Base-by-base conservation (phyloP, 1,140 invertebrate genomes). In the Aphis gossypii region DNA sequence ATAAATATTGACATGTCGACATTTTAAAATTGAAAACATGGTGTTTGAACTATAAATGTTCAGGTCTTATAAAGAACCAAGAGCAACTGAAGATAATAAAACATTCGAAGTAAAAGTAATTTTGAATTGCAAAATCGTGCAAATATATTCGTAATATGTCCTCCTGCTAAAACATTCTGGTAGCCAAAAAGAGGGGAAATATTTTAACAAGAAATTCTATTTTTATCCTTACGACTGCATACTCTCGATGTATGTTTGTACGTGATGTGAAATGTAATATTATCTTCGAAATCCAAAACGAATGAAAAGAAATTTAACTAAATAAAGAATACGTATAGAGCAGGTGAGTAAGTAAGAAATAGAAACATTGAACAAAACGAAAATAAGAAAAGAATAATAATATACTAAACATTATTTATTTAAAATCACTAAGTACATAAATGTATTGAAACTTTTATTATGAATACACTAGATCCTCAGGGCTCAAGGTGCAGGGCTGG, bases 291-390 rank as follows among this genome's bases (percentile, higher is more conserved):
- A 11, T 60, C 20, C 18, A 44, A 76, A 76, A 44, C 14, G 90
- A 82, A 76, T 44, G 56, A 48, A 82, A 91, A 76, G 25, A 76
- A 76, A 91, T 82, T 90, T 46, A n/a, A 87, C 46, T 87, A 38
- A 11, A 76, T 76, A 91, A 91, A 46, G 60, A 76, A 76, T 20
- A 76, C 60, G 60, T 18, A 44, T 68, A 35, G 44, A 38, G 44
- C 56, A 41, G 54, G 38, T 68, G 20, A 18, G 30, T 25, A 46
- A 25, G 41, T 25, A 46, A 25, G 25, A 38, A 83, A 83, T 83
- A 83, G 82, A 83, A 83, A 83, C 38, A 38, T 35, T 35, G 44
- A 46, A 46, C 41, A 44, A 30, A 48, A 48, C 30, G 20, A 41
- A 90, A 68, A 68, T 30, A 41, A 68, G 30, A 68, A 90, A 41